Base-by-base conservation (phyloP, 2,113 vertebrate genomes). In the Pogonocichla stellata region DNA sequence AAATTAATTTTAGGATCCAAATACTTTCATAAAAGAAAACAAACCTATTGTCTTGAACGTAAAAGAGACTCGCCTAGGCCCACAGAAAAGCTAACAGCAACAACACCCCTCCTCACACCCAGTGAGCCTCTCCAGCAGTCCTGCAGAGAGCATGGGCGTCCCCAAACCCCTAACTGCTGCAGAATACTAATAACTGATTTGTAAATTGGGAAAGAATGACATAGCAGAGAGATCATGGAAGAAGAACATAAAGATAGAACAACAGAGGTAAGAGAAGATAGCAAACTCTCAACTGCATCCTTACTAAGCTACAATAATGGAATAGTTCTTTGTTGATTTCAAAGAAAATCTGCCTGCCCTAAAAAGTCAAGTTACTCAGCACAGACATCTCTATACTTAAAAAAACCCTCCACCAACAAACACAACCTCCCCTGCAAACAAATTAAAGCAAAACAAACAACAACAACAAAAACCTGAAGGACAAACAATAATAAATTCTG, bases 91-190 rank as follows among this genome's bases (percentile, higher is more conserved):
- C 28, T 60, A 29, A 31, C 6, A 60, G 7, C 54, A 73, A 4
- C 29, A 79, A 13, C 36, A 74, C 48, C 33, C 8, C 12, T 45
- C 57, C 8, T 14, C 1, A 2, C 4, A 14, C 2, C 1, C 22
- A 53, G 7, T 9, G 25, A 67, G 47, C 16, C 42, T 28, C 62
- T 66, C 42, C 47, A 86, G 66, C 31, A 48, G 19, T 25, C 38
- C 51, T 43, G 67, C 53, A 80, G 38, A 15, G 19, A 51, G 28
- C 5, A 8, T 3, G 11, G 28, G 36, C 23, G 19, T 12, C 45
- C 20, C 1, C 0, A 24, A 33, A 66, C 36, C 20, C 1, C 0
- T 20, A 34, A 61, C 54, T 64, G 16, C 40, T 56, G 58, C 33
- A 77, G 29, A 77, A 72, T 19, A 48, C 38, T 34, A 62, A 62